Conservation (phyloP, 23 tunicate genomes). For the Halocynthia aurantium region DNA sequence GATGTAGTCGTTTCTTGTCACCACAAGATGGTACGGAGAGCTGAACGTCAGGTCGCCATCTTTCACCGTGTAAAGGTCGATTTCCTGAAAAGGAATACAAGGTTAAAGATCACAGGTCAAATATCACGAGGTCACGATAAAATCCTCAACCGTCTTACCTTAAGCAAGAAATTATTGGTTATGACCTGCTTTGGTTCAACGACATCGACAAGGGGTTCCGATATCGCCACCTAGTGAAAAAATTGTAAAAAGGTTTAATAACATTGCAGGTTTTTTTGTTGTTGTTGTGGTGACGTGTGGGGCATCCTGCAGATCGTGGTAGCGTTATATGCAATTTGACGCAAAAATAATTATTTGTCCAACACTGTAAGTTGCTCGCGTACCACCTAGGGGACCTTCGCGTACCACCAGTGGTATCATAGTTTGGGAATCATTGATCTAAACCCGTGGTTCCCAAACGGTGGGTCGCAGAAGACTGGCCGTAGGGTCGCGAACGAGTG, state of each 20-base stretch:
- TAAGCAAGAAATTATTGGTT: slow-evolving; percentile 65
- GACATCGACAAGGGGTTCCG: slow-evolving; percentile 96
- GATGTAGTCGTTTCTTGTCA: slow-evolving; percentile 75
- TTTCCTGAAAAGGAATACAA: slow-evolving; percentile 49
- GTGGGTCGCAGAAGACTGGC: too few relatives aligned
- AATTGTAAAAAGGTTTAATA: neutral
- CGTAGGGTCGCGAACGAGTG: too few relatives aligned
- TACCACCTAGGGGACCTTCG: too few relatives aligned
- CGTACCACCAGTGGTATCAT: too few relatives aligned
- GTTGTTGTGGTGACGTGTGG: too few relatives aligned
- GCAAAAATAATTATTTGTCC: too few relatives aligned
- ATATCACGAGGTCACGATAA: neutral
- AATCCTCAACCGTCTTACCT: slow-evolving; percentile 24
- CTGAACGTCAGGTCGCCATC: slow-evolving; percentile 73
- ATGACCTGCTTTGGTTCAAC: slow-evolving; percentile 96
- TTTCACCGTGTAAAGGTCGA: slow-evolving; percentile 82
- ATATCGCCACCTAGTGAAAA: slow-evolving; percentile 63
- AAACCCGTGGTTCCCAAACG: too few relatives aligned
- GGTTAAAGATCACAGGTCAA: neutral
- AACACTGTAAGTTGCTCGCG: too few relatives aligned
- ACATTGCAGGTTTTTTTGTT: too few relatives aligned
- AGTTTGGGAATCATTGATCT: too few relatives aligned
- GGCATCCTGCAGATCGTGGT: too few relatives aligned
- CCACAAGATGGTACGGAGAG: slow-evolving; percentile 47
- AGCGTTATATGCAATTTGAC: too few relatives aligned